These are phyloP conservation scores for Eurystomus glaucurus DNA, from an alignment of 2,797 vertebrate genomes.

Conservation along the genomic window DNA sequence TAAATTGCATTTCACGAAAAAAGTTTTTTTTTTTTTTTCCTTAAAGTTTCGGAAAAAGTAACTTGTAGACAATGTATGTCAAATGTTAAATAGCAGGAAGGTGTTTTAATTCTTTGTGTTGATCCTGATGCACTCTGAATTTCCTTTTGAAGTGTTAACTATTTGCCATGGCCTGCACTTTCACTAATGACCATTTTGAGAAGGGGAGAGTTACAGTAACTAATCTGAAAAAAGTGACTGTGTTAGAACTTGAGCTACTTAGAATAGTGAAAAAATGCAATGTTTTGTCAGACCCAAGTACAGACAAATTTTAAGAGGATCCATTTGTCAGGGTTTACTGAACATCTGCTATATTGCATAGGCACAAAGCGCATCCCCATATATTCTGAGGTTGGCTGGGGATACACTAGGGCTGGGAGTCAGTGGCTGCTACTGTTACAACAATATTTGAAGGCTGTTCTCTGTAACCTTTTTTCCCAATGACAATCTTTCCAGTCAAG, in stretches of 20 bases:
- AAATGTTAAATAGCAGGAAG: background rate
- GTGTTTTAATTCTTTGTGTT: background rate
- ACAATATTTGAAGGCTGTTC: background rate
- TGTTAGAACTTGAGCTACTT: background rate
- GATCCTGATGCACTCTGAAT: background rate
- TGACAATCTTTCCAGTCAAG: background rate
- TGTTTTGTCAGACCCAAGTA: background rate
- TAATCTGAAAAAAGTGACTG: background rate
- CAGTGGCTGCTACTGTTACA: background rate
- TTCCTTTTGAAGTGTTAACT: background rate
- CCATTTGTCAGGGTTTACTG: background rate
- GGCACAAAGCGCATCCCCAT: background rate
- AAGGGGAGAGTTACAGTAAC: background rate
- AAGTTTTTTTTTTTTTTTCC: background rate
- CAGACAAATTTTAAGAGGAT: background rate
- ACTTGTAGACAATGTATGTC: background rate
- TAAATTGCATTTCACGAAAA: background rate
- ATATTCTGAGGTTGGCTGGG: background rate
- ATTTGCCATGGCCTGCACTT: background rate
- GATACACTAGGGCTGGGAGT: background rate
- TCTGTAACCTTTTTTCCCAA: background rate
- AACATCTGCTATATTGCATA: background rate
- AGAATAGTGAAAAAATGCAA: background rate
- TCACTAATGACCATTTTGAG: background rate
- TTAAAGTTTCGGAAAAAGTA: background rate